A percentile compares a stretch with the other conserved stretches of the same genome.
These are phyloP conservation scores for Mionectes olivaceus DNA, from an alignment of 2,797 vertebrate species.

Conservation along the genomic window DNA sequence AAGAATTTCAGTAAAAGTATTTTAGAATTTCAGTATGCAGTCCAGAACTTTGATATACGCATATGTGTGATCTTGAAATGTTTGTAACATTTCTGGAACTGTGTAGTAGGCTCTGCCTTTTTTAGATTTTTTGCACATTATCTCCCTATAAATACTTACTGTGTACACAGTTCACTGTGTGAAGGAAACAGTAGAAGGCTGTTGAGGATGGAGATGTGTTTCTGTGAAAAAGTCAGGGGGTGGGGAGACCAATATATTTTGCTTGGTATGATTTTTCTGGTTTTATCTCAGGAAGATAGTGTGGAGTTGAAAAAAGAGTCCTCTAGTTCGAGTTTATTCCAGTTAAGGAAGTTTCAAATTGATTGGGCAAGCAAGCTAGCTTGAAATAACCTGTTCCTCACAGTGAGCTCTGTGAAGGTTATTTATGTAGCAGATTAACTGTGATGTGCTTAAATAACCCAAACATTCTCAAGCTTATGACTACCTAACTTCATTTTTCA, in stretches of 20 bases:
- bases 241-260: neutral
- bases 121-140: neutral
- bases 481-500: slow-evolving; percentile 21
- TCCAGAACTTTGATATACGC: neutral
- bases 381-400: slow-evolving; percentile 20
- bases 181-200: neutral
- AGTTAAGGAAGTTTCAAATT: neutral
- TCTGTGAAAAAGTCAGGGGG: neutral
- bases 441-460: slow-evolving; percentile 13
- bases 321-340: neutral
- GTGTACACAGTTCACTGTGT: neutral
- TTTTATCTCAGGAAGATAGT: neutral
- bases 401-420: neutral
- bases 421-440: slow-evolving; percentile 3
- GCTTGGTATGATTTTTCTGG: neutral
- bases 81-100: neutral
- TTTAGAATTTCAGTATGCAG: neutral
- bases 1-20: neutral
- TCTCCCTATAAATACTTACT: neutral
- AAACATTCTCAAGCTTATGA: slow-evolving; percentile 6
- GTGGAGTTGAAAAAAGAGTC: neutral
- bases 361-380: neutral
- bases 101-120: neutral
- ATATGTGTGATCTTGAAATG: neutral
- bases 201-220: neutral